phyloP scores from a whole-genome alignment of 2,113 vertebrate genomes.

The Scytalopus superciliaris region DNA sequence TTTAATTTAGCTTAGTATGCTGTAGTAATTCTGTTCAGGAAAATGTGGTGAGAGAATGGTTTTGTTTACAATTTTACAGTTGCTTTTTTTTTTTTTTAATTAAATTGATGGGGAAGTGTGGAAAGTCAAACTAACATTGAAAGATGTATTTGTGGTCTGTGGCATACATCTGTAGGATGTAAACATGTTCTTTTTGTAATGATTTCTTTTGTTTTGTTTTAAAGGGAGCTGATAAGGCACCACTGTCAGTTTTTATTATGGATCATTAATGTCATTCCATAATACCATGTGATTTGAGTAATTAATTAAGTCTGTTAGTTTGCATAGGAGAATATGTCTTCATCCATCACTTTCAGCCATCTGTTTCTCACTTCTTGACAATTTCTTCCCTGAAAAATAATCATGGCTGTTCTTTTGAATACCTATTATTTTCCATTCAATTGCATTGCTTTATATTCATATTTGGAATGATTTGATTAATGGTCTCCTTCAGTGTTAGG shows the following conservation, averaged over 20 bases:
- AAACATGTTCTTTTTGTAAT: not conserved
- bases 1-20: not conserved
- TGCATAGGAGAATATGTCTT: slow-evolving; percentile 13
- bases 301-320: slow-evolving; percentile 52
- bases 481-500: not conserved
- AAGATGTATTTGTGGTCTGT: not conserved
- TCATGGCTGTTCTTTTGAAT: slow-evolving; percentile 50
- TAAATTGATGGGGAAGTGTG: not conserved
- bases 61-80: not conserved
- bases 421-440: slow-evolving; percentile 32
- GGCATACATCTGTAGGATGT: not conserved
- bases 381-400: slow-evolving; percentile 46
- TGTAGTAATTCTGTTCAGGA: not conserved
- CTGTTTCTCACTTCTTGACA: slow-evolving; percentile 55
- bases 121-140: not conserved
- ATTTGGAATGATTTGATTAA: slow-evolving; percentile 55
- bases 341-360: slow-evolving; percentile 37
- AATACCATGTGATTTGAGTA: slow-evolving; percentile 35
- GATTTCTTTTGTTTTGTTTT: slow-evolving; percentile 19
- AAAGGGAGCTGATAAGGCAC: not conserved
- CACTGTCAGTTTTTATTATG: slow-evolving; percentile 29
- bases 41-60: not conserved
- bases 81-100: not conserved
- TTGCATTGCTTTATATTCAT: slow-evolving; percentile 40
- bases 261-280: slow-evolving; percentile 38